phyloP scores from a whole-genome alignment of 1,140 invertebrate species.

The Drosophila azteca region DNA sequence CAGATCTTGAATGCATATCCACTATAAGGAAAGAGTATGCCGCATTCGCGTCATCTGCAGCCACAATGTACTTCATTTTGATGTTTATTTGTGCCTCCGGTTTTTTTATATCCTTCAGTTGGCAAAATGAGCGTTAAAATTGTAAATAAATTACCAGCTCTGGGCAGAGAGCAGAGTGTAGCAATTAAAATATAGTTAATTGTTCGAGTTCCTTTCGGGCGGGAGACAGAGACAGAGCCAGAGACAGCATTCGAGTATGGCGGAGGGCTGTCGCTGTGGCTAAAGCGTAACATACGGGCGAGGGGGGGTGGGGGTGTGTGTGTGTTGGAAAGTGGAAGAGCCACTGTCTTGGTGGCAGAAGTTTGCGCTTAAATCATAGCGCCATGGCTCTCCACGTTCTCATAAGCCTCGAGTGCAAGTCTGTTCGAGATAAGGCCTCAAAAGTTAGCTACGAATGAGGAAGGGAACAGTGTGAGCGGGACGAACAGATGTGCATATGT shows the following conservation, averaged over 20 bases:
- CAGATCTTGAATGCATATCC: too few relatives aligned
- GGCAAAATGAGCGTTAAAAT: slow-evolving; percentile 61
- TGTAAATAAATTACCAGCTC: slow-evolving; percentile 57
- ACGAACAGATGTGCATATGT: slow-evolving; percentile 37
- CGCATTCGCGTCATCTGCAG: not conserved
- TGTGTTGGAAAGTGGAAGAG: too few relatives aligned
- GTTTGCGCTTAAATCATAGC: slow-evolving; percentile 62
- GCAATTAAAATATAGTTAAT: slow-evolving; percentile 67
- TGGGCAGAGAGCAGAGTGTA: slow-evolving; percentile 16
- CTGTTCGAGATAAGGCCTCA: slow-evolving; percentile 55
- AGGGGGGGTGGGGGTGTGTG: too few relatives aligned
- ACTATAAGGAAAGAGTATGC: not conserved
- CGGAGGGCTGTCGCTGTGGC: too few relatives aligned
- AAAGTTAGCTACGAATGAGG: slow-evolving; percentile 45
- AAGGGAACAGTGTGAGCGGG: not conserved
- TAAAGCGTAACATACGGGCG: too few relatives aligned
- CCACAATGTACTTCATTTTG: not conserved
- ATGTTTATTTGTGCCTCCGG: not conserved
- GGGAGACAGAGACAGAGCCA: slow-evolving; percentile 3
- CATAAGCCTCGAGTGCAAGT: slow-evolving; percentile 52
- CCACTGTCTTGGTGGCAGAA: slow-evolving; percentile 25
- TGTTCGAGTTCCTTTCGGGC: slow-evolving; percentile 50
- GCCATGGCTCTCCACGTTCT: slow-evolving; percentile 6
- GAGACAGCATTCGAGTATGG: not conserved
- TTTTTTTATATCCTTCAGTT: not conserved